Base-by-base conservation (phyloP, 2,888 invertebrate genomes). In the Ennomos erosarius region DNA sequence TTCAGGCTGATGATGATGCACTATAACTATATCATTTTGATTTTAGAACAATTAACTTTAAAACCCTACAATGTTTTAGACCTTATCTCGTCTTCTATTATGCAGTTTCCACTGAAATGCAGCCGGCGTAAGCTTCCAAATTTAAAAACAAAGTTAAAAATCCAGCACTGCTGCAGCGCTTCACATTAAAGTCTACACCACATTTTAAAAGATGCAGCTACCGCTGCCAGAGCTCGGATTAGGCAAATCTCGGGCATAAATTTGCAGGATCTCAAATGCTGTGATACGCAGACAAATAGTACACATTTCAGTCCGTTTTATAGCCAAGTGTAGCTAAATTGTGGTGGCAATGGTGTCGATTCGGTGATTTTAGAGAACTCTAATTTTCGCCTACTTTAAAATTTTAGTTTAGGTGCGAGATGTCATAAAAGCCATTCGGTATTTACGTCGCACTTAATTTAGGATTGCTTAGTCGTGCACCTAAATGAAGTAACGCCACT, bases 161-260 rank as follows among this genome's bases (percentile, higher is more conserved):
- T 38, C 46, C n/a, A 47, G 34, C 50, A 34, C 13, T 50, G 33
- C 13, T 50, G 33, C 40, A 50, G 49, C 43, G 51, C n/a, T 43
- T 46, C 12, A 56, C 50, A 33, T 43, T 56, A 11, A 56, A 26
- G 34, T 39, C 52, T 5, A 26, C 43, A 35, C 35, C 39, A 13
- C 38, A 51, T 60, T 50, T 47, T 51, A 60, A 55, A 52, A 60
- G 44, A 53, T 56, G 55, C 45, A 44, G 53, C 39, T 40, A 45
- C 11, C 45, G 36, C 45, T 45, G 34, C 52, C 54, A 38, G 52
- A 39, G 57, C 48, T 16, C 45, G 68, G 73, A 76, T 81, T 78
- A 78, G 59, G 60, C 57, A 75, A 75, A 77, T 75, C 72, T 54
- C 12, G 26, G 52, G 63, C 64, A 79, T 82, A 83, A 79, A 81